Evolutionary conservation across 1,140 invertebrate genomes (phyloP).

Genomic region (Drosophila kikkawai): DNA sequence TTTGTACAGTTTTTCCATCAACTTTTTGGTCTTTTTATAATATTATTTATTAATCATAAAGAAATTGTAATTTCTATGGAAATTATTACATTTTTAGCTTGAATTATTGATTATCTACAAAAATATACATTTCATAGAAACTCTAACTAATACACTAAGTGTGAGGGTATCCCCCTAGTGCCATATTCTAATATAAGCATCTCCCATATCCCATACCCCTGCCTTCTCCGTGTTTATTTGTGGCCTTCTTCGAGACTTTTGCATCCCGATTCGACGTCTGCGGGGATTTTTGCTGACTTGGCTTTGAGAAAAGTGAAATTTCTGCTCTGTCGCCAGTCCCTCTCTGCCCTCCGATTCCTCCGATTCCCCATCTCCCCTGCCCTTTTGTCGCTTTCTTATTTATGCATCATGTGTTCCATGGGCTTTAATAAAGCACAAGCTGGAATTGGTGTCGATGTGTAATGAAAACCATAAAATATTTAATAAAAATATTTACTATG

Average conservation of each 20-base stretch:
- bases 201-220: background rate
- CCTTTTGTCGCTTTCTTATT: constrained; percentile 53
- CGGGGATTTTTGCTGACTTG: constrained; percentile 58
- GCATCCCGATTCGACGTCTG: constrained; percentile 52
- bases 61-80: accelerated
- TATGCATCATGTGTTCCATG: constrained; percentile 64
- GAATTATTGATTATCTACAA: background rate
- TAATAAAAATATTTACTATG: constrained; percentile 82
- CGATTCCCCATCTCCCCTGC: background rate
- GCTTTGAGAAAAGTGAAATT: constrained; percentile 54
- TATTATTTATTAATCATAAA: background rate
- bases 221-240: constrained; percentile 40
- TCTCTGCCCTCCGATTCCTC: background rate
- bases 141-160: too few relatives aligned
- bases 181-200: constrained; percentile 3
- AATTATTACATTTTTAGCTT: background rate
- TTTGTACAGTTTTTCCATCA: background rate
- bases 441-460: constrained; percentile 66
- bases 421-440: constrained; percentile 67
- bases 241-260: constrained; percentile 38
- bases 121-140: too few relatives aligned
- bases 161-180: background rate
- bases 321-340: constrained; percentile 4
- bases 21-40: background rate
- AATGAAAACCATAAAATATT: constrained; percentile 82